Conservation (phyloP, 2,888 invertebrate species). For the Sylvicola fuscatus region DNA sequence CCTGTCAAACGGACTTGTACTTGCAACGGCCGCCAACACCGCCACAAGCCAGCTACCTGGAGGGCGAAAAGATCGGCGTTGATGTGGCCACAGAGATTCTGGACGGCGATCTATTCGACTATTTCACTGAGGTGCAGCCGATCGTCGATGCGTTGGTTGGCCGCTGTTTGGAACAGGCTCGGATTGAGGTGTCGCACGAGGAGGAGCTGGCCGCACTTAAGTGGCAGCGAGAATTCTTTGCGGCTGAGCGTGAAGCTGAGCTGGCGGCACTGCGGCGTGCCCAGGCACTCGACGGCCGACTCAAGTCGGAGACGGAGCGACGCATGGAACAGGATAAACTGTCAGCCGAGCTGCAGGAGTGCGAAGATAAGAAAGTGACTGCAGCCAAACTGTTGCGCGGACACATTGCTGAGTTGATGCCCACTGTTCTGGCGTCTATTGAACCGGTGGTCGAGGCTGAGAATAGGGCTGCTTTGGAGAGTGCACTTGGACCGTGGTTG, state of each 20-base stretch:
- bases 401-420: conserved; percentile 70
- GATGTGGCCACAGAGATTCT: conserved; percentile 73
- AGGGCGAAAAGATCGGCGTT: conserved; percentile 46
- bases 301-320: conserved; percentile 48
- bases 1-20: conserved; percentile 75
- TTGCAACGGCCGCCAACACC: conserved; percentile 66
- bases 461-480: conserved; percentile 40
- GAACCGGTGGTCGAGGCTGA: conserved; percentile 22
- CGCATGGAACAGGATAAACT: conserved; percentile 48
- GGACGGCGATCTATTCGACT: conserved; percentile 86
- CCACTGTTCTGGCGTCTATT: conserved; percentile 61
- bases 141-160: conserved; percentile 77
- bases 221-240: conserved; percentile 33
- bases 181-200: conserved; percentile 80
- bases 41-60: conserved; percentile 36
- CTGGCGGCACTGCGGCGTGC: conserved; percentile 61
- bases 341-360: conserved; percentile 40
- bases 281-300: conserved; percentile 53
- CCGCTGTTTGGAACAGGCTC: conserved; percentile 72
- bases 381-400: conserved; percentile 68
- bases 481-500: conserved; percentile 55
- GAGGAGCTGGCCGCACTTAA: conserved; percentile 70
- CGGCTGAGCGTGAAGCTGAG: conserved; percentile 51
- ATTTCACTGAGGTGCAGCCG: conserved; percentile 77
- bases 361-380: conserved; percentile 63